These are phyloP conservation scores for Hydrotaea cyrtoneurina DNA, from an alignment of 2,888 invertebrate genomes.

Conservation along the genomic window DNA sequence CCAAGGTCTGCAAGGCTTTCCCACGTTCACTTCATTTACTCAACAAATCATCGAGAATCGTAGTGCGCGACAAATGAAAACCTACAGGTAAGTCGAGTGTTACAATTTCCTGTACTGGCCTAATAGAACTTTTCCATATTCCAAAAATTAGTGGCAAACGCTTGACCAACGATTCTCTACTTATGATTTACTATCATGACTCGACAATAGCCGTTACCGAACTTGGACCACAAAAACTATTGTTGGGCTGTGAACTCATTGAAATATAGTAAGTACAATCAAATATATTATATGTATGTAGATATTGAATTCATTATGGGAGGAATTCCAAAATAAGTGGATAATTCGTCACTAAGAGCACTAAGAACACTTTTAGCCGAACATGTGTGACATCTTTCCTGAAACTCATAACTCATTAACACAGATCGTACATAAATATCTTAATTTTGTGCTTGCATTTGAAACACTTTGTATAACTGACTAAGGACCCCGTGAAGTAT, in stretches of 20 bases:
- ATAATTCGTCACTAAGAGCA: no score
- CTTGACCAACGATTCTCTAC: constrained; percentile 85
- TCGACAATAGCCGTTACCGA: constrained; percentile 92
- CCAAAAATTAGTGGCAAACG: constrained; percentile 83
- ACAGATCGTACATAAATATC: no score
- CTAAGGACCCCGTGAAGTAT: no score
- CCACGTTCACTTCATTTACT: constrained; percentile 79
- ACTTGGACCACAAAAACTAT: constrained; percentile 86
- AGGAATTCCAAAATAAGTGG: no score
- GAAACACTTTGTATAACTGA: constrained; percentile 3
- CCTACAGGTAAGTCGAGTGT: constrained; percentile 80
- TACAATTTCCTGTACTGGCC: not conserved
- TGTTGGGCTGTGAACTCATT: constrained; percentile 90
- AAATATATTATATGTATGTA: no score
- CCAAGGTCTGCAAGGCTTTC: constrained; percentile 77
- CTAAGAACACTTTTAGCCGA: no score
- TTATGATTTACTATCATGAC: constrained; percentile 90
- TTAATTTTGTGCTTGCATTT: no score
- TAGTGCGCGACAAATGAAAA: constrained; percentile 79
- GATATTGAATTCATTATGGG: no score
- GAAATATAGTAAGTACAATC: constrained; percentile 90
- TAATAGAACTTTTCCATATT: constrained; percentile 4
- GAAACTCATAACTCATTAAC: no score
- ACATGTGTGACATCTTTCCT: no score
- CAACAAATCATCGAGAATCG: constrained; percentile 80